Percentiles rank a stretch among this genome's conserved stretches.
Conservation (phyloP, 2,113 vertebrate genomes). For the Hippocampus comes region DNA sequence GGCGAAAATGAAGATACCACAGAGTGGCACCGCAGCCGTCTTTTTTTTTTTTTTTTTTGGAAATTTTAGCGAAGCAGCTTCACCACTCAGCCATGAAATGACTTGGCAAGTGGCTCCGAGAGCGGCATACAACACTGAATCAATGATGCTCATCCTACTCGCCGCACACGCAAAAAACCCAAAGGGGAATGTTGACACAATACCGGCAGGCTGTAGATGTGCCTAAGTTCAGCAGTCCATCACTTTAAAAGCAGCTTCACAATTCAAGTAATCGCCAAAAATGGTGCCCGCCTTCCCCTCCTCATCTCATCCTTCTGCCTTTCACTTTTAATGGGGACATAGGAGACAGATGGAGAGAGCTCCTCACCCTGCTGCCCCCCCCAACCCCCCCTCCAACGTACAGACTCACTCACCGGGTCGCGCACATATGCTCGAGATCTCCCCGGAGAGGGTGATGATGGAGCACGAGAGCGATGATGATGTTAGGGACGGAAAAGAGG, state of each 20-base stretch:
- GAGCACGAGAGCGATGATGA: constrained; percentile 52
- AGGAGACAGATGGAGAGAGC: constrained; percentile 90
- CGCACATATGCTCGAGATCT: constrained; percentile 56
- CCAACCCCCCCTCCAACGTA: too few relatives aligned
- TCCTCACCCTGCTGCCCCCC: constrained; percentile 74
- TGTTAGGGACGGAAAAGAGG: constrained; percentile 43
- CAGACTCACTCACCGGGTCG: constrained; percentile 16
- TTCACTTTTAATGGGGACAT: constrained; percentile 66
- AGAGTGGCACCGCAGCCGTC: not conserved
- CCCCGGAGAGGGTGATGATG: constrained; percentile 37
- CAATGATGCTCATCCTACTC: constrained; percentile 63
- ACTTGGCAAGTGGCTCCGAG: constrained; percentile 65
- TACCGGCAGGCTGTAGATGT: constrained; percentile 38
- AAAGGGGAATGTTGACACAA: constrained; percentile 68
- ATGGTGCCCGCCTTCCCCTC: constrained; percentile 3
- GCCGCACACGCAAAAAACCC: constrained; percentile 43
- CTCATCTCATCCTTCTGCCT: constrained; percentile 35
- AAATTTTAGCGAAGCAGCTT: constrained; percentile 67
- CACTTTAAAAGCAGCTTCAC: constrained; percentile 1
- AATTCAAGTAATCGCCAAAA: constrained; percentile 3
- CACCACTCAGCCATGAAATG: constrained; percentile 70
- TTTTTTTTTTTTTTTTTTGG: constrained; percentile 1
- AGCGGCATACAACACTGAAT: constrained; percentile 57
- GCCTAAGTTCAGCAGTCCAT: constrained; percentile 30
- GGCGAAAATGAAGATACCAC: constrained; percentile 40